phyloP scores from a whole-genome alignment of 2,113 vertebrate species.

The Psittacula cyanocephala region DNA sequence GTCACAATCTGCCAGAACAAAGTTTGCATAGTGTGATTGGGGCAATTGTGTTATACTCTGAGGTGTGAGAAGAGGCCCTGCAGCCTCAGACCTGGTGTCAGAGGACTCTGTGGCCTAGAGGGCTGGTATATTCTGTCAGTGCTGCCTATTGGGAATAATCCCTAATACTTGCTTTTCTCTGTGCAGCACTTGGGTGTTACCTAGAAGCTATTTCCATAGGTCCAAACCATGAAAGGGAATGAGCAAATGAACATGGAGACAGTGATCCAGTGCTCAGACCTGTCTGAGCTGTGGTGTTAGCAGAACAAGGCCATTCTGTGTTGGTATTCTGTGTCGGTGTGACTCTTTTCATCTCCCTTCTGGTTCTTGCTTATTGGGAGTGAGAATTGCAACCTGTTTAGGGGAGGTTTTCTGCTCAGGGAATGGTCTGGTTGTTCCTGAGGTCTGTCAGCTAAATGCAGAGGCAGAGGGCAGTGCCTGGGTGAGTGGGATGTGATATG shows the following conservation, averaged over 20 bases:
- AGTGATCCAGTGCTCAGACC: neutral
- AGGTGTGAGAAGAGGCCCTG: neutral
- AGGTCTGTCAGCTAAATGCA: neutral
- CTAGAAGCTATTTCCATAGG: neutral
- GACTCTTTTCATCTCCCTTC: neutral
- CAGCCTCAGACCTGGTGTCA: neutral
- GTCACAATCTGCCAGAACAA: neutral
- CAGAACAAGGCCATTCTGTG: neutral
- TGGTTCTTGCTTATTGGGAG: neutral
- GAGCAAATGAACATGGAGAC: neutral
- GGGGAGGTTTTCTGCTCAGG: neutral
- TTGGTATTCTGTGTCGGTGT: neutral
- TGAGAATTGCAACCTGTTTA: neutral
- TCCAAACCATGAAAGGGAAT: neutral
- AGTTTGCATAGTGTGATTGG: neutral
- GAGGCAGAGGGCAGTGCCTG: neutral
- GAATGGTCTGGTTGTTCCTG: neutral
- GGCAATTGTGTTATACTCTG: neutral
- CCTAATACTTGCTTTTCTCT: neutral
- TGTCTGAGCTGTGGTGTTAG: neutral
- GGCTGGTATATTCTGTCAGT: neutral
- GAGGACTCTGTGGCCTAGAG: neutral
- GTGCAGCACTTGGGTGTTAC: neutral
- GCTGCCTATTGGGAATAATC: neutral
- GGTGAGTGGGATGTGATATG: fast-evolving